phyloP scores from a whole-genome alignment of 2,888 invertebrate species.

The Fragum whitleyi region DNA sequence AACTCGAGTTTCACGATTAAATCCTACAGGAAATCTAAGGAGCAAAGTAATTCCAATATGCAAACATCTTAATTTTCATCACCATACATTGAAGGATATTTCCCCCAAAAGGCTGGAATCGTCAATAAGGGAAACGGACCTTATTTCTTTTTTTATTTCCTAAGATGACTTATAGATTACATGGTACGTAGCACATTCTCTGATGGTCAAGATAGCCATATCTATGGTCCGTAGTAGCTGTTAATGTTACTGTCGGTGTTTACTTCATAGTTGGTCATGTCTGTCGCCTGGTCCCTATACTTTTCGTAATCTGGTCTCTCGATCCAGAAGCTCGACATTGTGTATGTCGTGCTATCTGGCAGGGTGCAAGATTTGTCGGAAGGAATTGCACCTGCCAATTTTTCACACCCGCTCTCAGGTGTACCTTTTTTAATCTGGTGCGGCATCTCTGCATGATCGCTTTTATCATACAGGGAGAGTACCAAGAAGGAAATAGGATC shows the following conservation, averaged over 20 bases:
- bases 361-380: neutral
- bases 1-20: too few relatives aligned
- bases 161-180: too few relatives aligned
- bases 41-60: too few relatives aligned
- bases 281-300: neutral
- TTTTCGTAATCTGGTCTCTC: neutral
- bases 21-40: too few relatives aligned
- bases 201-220: neutral
- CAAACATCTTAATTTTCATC: too few relatives aligned
- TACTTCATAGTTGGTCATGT: neutral
- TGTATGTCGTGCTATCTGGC: neutral
- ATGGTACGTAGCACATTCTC: too few relatives aligned
- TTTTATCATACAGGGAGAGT: neutral
- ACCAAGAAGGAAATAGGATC: neutral
- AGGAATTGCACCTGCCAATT: neutral
- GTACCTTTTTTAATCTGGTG: neutral
- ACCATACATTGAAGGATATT: too few relatives aligned
- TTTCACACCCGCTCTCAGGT: neutral
- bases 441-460: neutral
- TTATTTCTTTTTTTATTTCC: too few relatives aligned
- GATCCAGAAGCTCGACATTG: neutral
- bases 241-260: neutral
- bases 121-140: too few relatives aligned
- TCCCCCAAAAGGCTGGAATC: too few relatives aligned
- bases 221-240: neutral